Evolutionary conservation across 1,140 invertebrate genomes (phyloP), one percentile per base, ranked within the genome.

Genomic region (Yoshiicerus persimilis): DNA sequence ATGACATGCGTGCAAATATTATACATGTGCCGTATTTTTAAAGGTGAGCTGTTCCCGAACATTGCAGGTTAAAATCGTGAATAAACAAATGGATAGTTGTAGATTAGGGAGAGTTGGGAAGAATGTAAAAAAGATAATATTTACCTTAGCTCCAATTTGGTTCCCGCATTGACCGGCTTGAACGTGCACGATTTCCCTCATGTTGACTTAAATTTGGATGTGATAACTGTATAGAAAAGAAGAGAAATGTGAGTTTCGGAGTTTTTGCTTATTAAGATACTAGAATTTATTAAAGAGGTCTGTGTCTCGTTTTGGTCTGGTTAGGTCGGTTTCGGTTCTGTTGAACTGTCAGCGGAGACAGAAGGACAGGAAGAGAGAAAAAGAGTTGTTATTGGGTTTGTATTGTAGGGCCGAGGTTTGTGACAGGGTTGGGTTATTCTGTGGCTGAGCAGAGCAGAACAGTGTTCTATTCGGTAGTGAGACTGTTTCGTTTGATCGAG

Each of bases 111-210:
- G 16, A 34, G 30, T 80, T 1, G 16, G n/a, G 0, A 16, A 9
- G 5, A 84, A 77, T 20, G 32, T 20, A n/a, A 47, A 23, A 62
- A 56, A 84, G 64, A 30, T n/a, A n/a, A 4, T 75, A 9, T 41
- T 92, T 93, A 95, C 95, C 94, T 96, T 96, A 6, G 95, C 94
- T 91, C 95, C 95, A 91, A 96, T 96, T 92, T 96, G 95, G 92
- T 96, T 96, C 84, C 95, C 95, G 92, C 95, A 96, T 92, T 96
- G 95, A 88, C 95, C 95, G 88, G 95, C 95, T 92, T 96, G 95
- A 88, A 96, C 93, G 92, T 96, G 95, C 89, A 96, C 95, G 91
- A 96, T 96, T 94, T 96, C 95, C 91, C 95, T 94, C 95, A 96
- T 96, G 87, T 91, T 93, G 90, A 80, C 36, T 80, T 80, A 36